Evolutionary conservation across 2,797 vertebrate species (phyloP).

Genomic region (Notolabrus celidotus): DNA sequence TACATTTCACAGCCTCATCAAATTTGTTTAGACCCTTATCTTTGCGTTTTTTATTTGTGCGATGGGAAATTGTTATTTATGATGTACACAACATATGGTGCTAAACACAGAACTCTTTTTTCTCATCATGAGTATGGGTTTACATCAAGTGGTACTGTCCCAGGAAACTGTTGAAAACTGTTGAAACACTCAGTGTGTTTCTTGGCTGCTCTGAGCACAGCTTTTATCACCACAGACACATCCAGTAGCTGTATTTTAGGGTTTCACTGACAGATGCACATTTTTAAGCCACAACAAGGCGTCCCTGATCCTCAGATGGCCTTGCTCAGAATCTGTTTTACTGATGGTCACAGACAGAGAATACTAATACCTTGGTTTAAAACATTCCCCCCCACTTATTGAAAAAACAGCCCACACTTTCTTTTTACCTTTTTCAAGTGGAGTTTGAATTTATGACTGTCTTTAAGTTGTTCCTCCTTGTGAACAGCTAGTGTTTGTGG

Average conservation of each 20-base stretch:
- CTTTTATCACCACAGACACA: constrained; percentile 29
- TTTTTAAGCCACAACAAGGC: constrained; percentile 36
- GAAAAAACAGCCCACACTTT: not conserved
- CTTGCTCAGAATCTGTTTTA: constrained; percentile 9
- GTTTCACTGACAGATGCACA: constrained; percentile 34
- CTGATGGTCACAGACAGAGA: constrained; percentile 32
- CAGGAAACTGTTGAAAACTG: constrained; percentile 12
- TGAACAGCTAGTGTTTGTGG: too few species aligned
- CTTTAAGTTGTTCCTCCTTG: too few species aligned
- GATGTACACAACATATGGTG: constrained; percentile 2
- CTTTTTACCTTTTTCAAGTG: not conserved
- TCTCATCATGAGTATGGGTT: constrained; percentile 30
- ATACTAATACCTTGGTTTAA: constrained; percentile 32
- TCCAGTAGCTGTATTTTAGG: constrained; percentile 35
- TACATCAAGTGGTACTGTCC: constrained; percentile 7
- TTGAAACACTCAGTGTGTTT: not conserved
- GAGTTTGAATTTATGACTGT: constrained; percentile 21
- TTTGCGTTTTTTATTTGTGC: too few species aligned
- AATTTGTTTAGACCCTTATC: not conserved
- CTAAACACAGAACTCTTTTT: not conserved
- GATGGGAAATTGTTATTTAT: too few species aligned
- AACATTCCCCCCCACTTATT: constrained; percentile 19
- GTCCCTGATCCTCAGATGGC: constrained; percentile 23
- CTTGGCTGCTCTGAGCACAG: constrained; percentile 13
- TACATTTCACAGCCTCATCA: constrained; percentile 32